These are phyloP conservation scores for Borostomias antarcticus DNA, from an alignment of 2,797 vertebrate genomes.

Conservation along the genomic window DNA sequence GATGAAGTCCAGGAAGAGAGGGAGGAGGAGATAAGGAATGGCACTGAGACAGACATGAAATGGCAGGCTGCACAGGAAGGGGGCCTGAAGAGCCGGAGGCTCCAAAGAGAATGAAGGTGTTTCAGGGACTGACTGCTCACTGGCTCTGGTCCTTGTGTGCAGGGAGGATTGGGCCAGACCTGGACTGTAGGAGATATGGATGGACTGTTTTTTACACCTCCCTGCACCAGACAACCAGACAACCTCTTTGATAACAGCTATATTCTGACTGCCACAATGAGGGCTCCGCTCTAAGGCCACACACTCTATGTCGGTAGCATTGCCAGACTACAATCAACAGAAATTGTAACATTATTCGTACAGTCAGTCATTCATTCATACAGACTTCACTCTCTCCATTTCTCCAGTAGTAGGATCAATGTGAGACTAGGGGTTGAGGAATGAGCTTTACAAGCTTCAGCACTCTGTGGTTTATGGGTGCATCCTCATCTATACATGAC, in stretches of 20 bases:
- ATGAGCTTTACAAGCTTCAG: slow-evolving; percentile 17
- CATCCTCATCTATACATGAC: too few relatives aligned
- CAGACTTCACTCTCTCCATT: too few relatives aligned
- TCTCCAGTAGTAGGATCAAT: too few relatives aligned
- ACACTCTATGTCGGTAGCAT: neutral
- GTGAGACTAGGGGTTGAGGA: neutral
- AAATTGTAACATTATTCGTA: neutral
- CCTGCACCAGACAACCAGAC: too few relatives aligned
- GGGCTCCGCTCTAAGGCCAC: neutral
- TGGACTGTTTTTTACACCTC: too few relatives aligned
- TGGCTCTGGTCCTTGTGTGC: neutral
- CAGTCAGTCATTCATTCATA: neutral
- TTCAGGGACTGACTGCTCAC: neutral
- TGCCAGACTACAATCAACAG: neutral
- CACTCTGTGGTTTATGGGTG: slow-evolving; percentile 23
- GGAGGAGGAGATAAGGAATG: slow-evolving; percentile 36
- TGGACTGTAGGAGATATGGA: neutral
- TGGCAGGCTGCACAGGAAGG: slow-evolving; percentile 29
- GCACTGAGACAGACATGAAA: slow-evolving; percentile 20
- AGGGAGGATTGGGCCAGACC: neutral
- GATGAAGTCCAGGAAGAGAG: slow-evolving; percentile 31
- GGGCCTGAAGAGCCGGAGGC: slow-evolving; percentile 11
- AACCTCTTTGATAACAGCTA: neutral
- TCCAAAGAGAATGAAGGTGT: neutral
- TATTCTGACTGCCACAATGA: neutral